Evolutionary conservation across 1,140 invertebrate species (phyloP).

Genomic region (Drosophila nigrodunni): DNA sequence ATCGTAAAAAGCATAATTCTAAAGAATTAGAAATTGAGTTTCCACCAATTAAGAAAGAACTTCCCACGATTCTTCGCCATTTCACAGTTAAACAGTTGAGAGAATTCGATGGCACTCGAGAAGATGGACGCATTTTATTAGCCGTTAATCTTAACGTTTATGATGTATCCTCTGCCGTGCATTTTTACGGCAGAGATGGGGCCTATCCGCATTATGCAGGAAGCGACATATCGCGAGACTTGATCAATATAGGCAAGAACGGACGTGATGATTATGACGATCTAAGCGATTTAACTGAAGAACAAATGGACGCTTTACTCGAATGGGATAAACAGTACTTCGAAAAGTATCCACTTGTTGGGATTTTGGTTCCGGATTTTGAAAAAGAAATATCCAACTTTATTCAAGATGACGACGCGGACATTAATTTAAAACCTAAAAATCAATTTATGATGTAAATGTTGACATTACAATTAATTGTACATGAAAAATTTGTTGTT

Average conservation of each 20-base stretch:
- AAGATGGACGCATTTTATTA: slow-evolving; percentile 55
- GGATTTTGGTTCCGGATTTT: slow-evolving; percentile 21
- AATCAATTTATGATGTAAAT: slow-evolving; percentile 14
- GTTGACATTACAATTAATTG: slow-evolving; percentile 6
- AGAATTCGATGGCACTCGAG: slow-evolving; percentile 46
- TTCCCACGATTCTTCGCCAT: slow-evolving; percentile 30
- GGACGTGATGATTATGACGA: slow-evolving; percentile 45
- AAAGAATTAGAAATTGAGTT: background rate
- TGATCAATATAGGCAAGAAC: slow-evolving; percentile 40
- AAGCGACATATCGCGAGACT: slow-evolving; percentile 51
- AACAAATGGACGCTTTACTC: slow-evolving; percentile 36
- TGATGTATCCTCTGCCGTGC: slow-evolving; percentile 49
- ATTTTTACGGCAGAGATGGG: slow-evolving; percentile 57
- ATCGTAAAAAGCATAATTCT: background rate
- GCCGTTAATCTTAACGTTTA: slow-evolving; percentile 61
- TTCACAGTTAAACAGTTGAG: slow-evolving; percentile 50
- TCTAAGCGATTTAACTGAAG: slow-evolving; percentile 40
- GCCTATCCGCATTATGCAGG: slow-evolving; percentile 58
- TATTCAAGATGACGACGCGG: background rate
- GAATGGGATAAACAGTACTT: slow-evolving; percentile 58
- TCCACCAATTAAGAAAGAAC: background rate
- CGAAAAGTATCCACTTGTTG: slow-evolving; percentile 52
- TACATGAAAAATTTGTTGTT: slow-evolving; percentile 16
- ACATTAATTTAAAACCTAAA: background rate
- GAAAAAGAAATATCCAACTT: slow-evolving; percentile 1